phyloP scores from a whole-genome alignment of 1,140 invertebrate genomes.

The Drosophila bocqueti region DNA sequence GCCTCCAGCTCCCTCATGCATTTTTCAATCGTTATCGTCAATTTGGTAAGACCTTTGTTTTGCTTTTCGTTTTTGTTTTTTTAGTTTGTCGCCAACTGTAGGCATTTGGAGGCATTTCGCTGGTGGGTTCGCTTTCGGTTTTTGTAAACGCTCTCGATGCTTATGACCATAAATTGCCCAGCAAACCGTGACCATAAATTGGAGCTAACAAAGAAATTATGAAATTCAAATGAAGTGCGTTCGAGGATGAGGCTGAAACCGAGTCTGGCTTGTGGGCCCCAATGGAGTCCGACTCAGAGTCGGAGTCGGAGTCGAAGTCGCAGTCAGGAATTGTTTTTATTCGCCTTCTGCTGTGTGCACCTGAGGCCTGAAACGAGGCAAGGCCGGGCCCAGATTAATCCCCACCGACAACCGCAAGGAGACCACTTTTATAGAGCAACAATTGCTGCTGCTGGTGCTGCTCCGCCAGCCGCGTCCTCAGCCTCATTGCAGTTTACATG shows the following conservation, averaged over 20 bases:
- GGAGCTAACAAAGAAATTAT: conserved; percentile 84
- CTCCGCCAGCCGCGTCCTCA: conserved; percentile 21
- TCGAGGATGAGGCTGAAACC: conserved; percentile 39
- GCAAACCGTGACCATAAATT: conserved; percentile 83
- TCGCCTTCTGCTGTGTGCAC: conserved; percentile 44
- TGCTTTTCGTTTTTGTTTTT: background rate
- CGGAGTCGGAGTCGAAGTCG: background rate
- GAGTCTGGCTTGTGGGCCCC: conserved; percentile 17
- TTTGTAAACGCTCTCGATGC: conserved; percentile 68
- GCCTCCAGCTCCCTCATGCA: conserved; percentile 26
- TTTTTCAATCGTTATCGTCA: conserved; percentile 82
- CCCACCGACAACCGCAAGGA: conserved; percentile 60
- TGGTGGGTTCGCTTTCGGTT: conserved; percentile 47
- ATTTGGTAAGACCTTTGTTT: conserved; percentile 75
- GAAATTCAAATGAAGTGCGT: conserved; percentile 84
- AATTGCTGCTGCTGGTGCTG: conserved; percentile 62
- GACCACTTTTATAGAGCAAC: conserved; percentile 78
- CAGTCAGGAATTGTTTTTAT: conserved; percentile 29
- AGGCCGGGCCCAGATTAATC: conserved; percentile 79
- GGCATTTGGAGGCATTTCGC: conserved; percentile 11
- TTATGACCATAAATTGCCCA: conserved; percentile 83
- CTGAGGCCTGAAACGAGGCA: conserved; percentile 65
- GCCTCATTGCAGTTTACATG: conserved; percentile 67
- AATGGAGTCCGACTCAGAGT: background rate
- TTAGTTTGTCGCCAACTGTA: conserved; percentile 46